phyloP scores from a whole-genome alignment of 2,797 vertebrate species.

The Micrastur ruficollis region DNA sequence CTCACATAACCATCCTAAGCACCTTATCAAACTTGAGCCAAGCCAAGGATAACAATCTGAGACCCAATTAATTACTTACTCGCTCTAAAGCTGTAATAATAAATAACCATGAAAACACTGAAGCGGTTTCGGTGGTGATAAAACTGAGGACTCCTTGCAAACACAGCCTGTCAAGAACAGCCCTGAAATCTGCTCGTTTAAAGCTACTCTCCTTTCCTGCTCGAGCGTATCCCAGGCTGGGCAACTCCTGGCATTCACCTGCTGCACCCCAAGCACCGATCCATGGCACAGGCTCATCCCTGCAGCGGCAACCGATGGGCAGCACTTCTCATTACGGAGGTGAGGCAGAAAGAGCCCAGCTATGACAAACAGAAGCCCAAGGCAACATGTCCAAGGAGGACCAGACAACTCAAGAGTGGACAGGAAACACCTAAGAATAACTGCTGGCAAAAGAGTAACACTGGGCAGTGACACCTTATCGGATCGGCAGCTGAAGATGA shows the following conservation, averaged over 20 bases:
- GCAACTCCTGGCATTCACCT: not conserved
- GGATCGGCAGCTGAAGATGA: rapidly evolving
- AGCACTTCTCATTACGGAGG: not conserved
- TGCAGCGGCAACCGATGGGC: rapidly evolving
- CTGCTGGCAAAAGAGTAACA: rapidly evolving
- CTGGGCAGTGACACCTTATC: not conserved
- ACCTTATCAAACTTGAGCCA: conserved; percentile 76
- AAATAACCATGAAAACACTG: conserved; percentile 48
- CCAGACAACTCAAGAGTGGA: not conserved
- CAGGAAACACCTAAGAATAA: not conserved
- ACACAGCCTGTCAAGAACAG: not conserved
- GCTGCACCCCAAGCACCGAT: not conserved
- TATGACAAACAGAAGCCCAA: not conserved
- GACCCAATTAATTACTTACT: conserved; percentile 83
- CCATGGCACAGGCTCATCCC: not conserved
- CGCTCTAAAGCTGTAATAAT: conserved; percentile 75
- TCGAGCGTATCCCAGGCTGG: rapidly evolving
- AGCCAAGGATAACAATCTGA: conserved; percentile 79
- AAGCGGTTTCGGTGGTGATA: conserved; percentile 64
- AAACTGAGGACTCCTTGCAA: not conserved
- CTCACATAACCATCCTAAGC: conserved; percentile 77
- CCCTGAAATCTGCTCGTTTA: not conserved
- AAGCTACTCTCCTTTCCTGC: not conserved
- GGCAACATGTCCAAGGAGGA: rapidly evolving
- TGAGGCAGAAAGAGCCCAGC: not conserved